Conservation (phyloP, 2,113 vertebrate genomes). For the Dissostichus mawsoni region DNA sequence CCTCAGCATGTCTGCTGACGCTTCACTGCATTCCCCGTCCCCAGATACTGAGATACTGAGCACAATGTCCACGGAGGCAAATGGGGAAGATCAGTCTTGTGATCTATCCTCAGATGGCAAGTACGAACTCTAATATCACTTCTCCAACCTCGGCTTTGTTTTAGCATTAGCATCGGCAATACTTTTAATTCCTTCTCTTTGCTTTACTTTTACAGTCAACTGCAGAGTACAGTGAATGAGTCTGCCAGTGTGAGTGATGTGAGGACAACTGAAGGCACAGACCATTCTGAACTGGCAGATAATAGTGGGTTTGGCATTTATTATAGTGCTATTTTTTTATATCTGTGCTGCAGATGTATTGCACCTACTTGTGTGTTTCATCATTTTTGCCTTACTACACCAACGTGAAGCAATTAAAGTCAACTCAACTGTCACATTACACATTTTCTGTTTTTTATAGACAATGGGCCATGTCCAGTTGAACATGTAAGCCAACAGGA, state of each 20-base stretch:
- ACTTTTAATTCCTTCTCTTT: conserved; percentile 37
- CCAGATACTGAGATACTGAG: conserved; percentile 58
- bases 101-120: conserved; percentile 84
- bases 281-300: conserved; percentile 29
- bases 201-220: conserved; percentile 64
- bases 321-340: background rate
- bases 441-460: conserved; percentile 43
- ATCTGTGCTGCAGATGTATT: background rate
- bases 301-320: conserved; percentile 58
- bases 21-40: conserved; percentile 65
- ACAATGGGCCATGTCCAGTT: conserved; percentile 11
- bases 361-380: background rate
- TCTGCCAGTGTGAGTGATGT: conserved; percentile 32
- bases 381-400: background rate
- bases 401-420: background rate
- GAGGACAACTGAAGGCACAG: conserved; percentile 16
- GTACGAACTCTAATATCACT: conserved; percentile 76
- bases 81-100: conserved; percentile 78
- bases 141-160: conserved; percentile 3
- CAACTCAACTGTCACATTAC: background rate
- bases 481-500: conserved; percentile 37
- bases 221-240: conserved; percentile 39
- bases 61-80: conserved; percentile 43
- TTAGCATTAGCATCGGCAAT: conserved; percentile 18
- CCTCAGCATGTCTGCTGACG: conserved; percentile 67